phyloP scores from a whole-genome alignment of 2,113 vertebrate genomes.

The Corythornis madagascariensis region DNA sequence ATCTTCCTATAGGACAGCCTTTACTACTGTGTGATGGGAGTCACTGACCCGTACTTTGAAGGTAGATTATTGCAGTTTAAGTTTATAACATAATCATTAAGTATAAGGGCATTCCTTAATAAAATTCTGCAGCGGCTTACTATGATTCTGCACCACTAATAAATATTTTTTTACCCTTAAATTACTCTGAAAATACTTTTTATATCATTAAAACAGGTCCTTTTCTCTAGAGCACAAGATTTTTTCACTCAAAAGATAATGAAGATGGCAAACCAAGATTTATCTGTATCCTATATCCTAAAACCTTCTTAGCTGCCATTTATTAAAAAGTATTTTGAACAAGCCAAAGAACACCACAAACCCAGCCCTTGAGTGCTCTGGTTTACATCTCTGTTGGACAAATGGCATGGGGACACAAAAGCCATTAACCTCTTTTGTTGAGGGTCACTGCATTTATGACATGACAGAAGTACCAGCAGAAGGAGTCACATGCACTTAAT shows the following conservation, averaged over 20 bases:
- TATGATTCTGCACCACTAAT: not conserved
- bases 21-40: not conserved
- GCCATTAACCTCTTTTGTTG: constrained; percentile 64
- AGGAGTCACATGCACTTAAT: constrained; percentile 51
- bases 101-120: not conserved
- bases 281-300: not conserved
- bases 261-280: not conserved
- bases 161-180: not conserved
- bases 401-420: not conserved
- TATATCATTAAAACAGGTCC: not conserved
- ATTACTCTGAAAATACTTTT: not conserved
- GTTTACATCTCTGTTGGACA: constrained; percentile 53
- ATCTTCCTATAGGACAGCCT: not conserved
- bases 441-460: constrained; percentile 60
- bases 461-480: constrained; percentile 29
- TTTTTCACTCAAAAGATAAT: not conserved
- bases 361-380: not conserved
- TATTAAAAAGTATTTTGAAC: constrained; percentile 10
- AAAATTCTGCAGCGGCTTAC: not conserved
- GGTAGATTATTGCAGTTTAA: not conserved
- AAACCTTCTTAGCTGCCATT: not conserved
- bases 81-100: not conserved
- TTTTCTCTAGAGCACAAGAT: not conserved
- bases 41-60: not conserved
- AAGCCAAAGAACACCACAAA: not conserved